Evolutionary conservation across 2,888 invertebrate genomes (phyloP).

Genomic region (Drosophila emarginata): DNA sequence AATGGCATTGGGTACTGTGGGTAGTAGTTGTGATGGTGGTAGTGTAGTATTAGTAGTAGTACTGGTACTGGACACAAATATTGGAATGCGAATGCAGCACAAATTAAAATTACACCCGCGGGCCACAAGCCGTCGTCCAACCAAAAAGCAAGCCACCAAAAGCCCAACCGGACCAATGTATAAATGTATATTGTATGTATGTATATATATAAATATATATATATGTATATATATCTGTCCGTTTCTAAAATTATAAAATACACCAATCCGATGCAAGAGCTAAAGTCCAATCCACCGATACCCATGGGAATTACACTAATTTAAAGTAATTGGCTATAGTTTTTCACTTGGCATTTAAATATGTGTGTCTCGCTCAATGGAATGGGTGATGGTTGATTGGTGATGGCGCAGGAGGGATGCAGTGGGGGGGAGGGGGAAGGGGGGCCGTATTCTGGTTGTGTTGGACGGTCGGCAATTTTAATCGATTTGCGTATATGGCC

Average conservation of each 20-base stretch:
- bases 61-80: constrained; percentile 8
- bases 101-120: constrained; percentile 81
- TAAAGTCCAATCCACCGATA: constrained; percentile 45
- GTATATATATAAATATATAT: constrained; percentile 8
- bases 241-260: constrained; percentile 47
- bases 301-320: constrained; percentile 82
- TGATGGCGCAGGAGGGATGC: not conserved
- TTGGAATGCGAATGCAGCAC: constrained; percentile 39
- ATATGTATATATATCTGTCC: constrained; percentile 20
- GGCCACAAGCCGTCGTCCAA: constrained; percentile 49
- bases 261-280: constrained; percentile 38
- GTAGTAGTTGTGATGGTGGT: not conserved
- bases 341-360: constrained; percentile 81
- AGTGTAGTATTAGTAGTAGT: not conserved
- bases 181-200: not conserved
- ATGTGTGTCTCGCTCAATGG: constrained; percentile 58
- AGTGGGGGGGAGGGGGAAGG: not conserved
- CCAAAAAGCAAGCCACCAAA: constrained; percentile 6
- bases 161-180: not conserved
- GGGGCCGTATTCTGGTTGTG: not conserved
- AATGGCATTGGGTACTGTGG: constrained; percentile 3
- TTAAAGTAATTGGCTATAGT: constrained; percentile 81
- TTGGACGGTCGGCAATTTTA: constrained; percentile 75
- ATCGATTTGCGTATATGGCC: constrained; percentile 81
- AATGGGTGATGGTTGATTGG: constrained; percentile 14